Percentiles rank a stretch among this genome's conserved stretches.
These are phyloP conservation scores for Agrilus cyanescens DNA, from an alignment of 2,888 invertebrate genomes.

Conservation along the genomic window DNA sequence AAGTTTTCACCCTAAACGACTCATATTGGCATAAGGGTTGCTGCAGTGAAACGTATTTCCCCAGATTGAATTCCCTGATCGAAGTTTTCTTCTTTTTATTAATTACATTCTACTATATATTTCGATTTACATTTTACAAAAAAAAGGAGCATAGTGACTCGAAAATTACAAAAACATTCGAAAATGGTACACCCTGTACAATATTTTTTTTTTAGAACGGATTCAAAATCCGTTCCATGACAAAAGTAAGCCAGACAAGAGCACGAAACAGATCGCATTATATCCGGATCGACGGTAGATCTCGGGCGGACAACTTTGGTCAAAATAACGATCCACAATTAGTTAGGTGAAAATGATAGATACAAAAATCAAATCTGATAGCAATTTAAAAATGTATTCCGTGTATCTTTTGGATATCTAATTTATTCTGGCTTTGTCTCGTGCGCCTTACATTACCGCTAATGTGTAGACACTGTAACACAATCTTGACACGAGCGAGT, in stretches of 20 bases:
- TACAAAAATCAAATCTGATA: slow-evolving; percentile 12
- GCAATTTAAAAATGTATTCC: slow-evolving; percentile 13
- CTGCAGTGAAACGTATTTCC: too few relatives aligned
- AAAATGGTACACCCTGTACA: slow-evolving; percentile 9
- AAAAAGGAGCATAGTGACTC: too few relatives aligned
- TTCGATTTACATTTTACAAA: too few relatives aligned
- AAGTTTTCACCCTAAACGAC: neutral
- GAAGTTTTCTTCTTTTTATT: too few relatives aligned
- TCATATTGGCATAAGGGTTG: neutral
- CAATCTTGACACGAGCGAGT: neutral
- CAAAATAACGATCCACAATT: slow-evolving; percentile 6
- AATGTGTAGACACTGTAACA: slow-evolving; percentile 9
- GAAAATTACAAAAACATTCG: too few relatives aligned
- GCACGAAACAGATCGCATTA: slow-evolving; percentile 1
- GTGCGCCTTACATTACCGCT: slow-evolving; percentile 7
- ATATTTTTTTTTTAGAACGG: slow-evolving; percentile 2
- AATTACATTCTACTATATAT: too few relatives aligned
- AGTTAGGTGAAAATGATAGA: slow-evolving; percentile 8
- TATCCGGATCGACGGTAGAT: slow-evolving; percentile 1
- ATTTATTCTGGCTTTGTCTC: slow-evolving; percentile 11
- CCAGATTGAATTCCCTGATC: too few relatives aligned
- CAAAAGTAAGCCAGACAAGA: slow-evolving; percentile 4
- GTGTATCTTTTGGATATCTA: slow-evolving; percentile 10
- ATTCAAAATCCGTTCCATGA: neutral
- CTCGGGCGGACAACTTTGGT: slow-evolving; percentile 2